Base-by-base conservation (phyloP, 1,140 invertebrate species). In the Rhagoletis pomonella region DNA sequence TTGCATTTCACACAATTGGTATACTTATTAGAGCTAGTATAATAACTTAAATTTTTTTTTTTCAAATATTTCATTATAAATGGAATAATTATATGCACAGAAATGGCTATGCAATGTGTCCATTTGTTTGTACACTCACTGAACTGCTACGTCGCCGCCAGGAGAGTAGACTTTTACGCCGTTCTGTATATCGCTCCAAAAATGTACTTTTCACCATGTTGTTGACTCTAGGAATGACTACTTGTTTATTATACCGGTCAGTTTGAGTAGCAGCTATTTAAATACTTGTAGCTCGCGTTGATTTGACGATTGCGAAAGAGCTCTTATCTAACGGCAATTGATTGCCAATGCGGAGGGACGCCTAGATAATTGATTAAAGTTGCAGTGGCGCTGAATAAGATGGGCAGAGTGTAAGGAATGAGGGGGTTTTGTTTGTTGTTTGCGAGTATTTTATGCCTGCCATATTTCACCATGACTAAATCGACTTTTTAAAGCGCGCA, bases 131-230 rank as follows among this genome's bases (percentile, higher is more conserved):
- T 14, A 17, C 67, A 87, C 87, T 87, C 64, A 87, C 87, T 47
- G 17, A 44, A 85, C 59, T 77, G n/a, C 64, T 84, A 47, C 77
- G 42, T 7, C 42, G 50, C 64, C 65, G 64, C 62, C 42, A 65
- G 62, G 65, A 65, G n/a, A 65, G 19, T 7, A 65, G 64, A 29
- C 86, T 73, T 12, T 44, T 4, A 17, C 47, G 59, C 47, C 87
- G 44, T 55, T 87, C 87, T n/a, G 50, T 39, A 55, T 64, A 64
- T 39, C 59, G 60, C 65, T 55, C 42, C n/a, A 87, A 29, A 85
- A 87, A 62, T 55, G 87, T 14, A 85, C 19, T 60, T 64, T 85
- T 87, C 19, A 87, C 87, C 87, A 87, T 87, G 47, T 87, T 87
- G 67, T 47, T 84, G 65, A 65, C 58, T 29, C 67, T 73, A 44